Evolutionary conservation across 1,140 invertebrate species (phyloP), one percentile per base, ranked within the genome.

Genomic region (Oscheius sp.): DNA sequence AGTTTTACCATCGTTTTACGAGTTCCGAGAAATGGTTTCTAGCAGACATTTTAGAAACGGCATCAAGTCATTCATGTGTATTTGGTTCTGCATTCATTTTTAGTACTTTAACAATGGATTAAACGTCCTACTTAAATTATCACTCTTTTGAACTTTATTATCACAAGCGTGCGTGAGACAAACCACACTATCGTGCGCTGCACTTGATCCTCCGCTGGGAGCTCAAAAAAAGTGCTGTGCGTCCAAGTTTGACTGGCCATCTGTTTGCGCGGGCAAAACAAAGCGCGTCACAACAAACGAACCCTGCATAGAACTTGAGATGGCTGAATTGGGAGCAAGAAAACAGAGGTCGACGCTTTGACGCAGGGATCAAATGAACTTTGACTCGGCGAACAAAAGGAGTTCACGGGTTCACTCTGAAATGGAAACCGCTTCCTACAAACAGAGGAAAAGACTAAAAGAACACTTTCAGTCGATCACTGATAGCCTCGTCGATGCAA

Each of bases 401-500:
- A n/a, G 10, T 10, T 42, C 38, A n/a, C n/a, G 38, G n/a, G 38
- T 42, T 42, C 38, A 42, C 38, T 42, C 38, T 10, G 38, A 42
- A n/a, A 42, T 42, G 10, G 38, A 42, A 42, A 42, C 10, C n/a
- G n/a, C n/a, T n/a, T n/a, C n/a, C n/a, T n/a, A n/a, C n/a, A n/a
- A n/a, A n/a, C n/a, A n/a, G n/a, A n/a, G n/a, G n/a, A n/a, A n/a
- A n/a, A n/a, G n/a, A n/a, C n/a, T n/a, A n/a, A n/a, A n/a, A n/a
- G 10, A 42, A 42, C 38, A 42, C 7, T 71, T 70, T 74, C 46
- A 83, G 82, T 77, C 82, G 82, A 31, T 83, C 82, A 1, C 67
- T 83, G 65, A 83, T 83, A 35, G 82, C 82, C 20, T 70, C 77
- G 10, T 77, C 82, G 1, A 83, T 83, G 82, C 72, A 84, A 70